These are phyloP conservation scores for Amaurobius ferox DNA, from an alignment of 2,888 invertebrate genomes.

Conservation along the genomic window DNA sequence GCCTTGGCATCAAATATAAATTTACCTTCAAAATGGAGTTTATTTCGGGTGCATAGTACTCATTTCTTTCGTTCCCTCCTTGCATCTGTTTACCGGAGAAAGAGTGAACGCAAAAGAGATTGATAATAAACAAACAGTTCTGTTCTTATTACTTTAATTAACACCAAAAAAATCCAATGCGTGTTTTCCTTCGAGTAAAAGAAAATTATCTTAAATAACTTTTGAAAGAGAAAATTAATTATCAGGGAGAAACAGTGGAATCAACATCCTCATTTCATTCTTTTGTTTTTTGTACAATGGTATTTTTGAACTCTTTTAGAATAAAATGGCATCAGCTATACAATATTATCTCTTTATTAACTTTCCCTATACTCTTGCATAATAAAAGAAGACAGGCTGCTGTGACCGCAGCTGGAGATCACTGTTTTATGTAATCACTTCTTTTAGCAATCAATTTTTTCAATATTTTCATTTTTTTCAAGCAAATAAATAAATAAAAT, in stretches of 20 bases:
- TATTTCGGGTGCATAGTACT: conserved; percentile 8
- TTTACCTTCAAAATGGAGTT: conserved; percentile 24
- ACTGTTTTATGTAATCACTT: no score
- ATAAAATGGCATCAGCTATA: no score
- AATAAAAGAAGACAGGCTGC: no score
- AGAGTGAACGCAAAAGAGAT: neutral
- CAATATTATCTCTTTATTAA: no score
- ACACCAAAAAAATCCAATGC: conserved; percentile 21
- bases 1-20: conserved; percentile 32
- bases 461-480: no score
- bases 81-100: conserved; percentile 23
- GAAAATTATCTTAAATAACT: conserved; percentile 61
- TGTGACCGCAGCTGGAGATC: no score
- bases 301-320: no score
- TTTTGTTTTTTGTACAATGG: no score
- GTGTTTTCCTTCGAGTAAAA: conserved; percentile 35
- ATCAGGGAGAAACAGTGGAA: conserved; percentile 22
- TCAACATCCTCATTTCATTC: no score
- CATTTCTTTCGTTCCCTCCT: neutral
- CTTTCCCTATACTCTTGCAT: no score
- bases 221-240: conserved; percentile 16
- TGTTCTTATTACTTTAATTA: conserved; percentile 62
- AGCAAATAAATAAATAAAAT: no score
- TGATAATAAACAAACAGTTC: conserved; percentile 38
- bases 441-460: no score